These are phyloP conservation scores for Cricetomys ansorgei DNA, from an alignment of 2,113 vertebrate genomes.

Conservation along the genomic window DNA sequence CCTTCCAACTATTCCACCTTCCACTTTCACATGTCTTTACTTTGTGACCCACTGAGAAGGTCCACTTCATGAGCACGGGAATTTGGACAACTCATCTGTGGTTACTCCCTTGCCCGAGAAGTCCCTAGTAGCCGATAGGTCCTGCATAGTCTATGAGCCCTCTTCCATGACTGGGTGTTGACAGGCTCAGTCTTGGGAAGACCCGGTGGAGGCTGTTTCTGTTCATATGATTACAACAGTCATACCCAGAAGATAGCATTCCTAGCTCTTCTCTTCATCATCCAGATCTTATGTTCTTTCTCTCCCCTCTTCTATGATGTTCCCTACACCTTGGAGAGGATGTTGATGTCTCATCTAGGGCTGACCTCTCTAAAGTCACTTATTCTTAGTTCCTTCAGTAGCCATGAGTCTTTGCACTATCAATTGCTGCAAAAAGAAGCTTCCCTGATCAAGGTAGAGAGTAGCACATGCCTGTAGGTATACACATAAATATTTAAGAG, in stretches of 20 bases:
- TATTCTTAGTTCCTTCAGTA: neutral
- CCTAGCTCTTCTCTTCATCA: neutral
- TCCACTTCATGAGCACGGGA: neutral
- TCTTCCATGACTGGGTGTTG: neutral
- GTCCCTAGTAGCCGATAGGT: neutral
- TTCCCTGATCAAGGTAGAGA: neutral
- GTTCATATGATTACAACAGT: neutral
- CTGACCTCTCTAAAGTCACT: neutral
- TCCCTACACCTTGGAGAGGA: neutral
- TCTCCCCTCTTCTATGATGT: neutral
- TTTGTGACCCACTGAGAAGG: neutral
- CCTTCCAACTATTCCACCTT: neutral
- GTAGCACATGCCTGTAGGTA: neutral
- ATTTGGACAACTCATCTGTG: neutral
- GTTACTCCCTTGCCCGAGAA: too few species aligned
- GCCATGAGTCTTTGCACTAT: neutral
- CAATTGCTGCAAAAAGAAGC: neutral
- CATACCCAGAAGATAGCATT: neutral
- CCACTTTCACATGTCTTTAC: neutral
- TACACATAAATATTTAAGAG: neutral
- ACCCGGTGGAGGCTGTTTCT: neutral
- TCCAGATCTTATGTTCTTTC: neutral
- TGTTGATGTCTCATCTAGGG: neutral
- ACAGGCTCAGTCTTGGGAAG: neutral
- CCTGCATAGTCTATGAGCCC: neutral